Percentiles rank a stretch among this genome's conserved stretches.
Evolutionary conservation across 2,797 vertebrate genomes (phyloP).

Genomic region (Caiman crocodilus): DNA sequence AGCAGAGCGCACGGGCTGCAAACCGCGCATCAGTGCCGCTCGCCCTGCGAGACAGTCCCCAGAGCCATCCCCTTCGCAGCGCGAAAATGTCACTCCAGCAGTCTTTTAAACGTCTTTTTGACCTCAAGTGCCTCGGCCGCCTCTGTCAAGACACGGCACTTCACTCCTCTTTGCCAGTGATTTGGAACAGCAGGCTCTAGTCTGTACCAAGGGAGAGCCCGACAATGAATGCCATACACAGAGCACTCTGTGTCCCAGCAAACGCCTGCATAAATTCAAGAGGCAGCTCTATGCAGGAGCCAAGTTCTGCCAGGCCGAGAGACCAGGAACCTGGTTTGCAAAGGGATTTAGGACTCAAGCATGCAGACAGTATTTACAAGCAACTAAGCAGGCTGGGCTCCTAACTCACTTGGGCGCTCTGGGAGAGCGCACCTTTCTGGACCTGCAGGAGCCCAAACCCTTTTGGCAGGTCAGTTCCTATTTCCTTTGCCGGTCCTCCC

Average conservation of each 20-base stretch:
- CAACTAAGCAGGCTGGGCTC: neutral
- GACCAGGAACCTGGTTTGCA: neutral
- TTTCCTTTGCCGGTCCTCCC: rapidly evolving
- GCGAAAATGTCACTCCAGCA: neutral
- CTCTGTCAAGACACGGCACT: neutral
- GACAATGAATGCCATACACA: no score
- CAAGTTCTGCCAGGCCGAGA: neutral
- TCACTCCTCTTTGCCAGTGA: no score
- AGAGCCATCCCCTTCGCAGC: neutral
- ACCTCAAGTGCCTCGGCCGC: neutral
- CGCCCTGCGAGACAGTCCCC: neutral
- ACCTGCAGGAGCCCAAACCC: neutral
- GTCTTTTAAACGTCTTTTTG: neutral
- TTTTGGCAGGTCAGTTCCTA: neutral
- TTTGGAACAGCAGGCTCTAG: neutral
- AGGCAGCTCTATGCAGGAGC: rapidly evolving
- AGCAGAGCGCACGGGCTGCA: neutral
- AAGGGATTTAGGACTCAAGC: neutral
- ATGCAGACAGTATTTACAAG: neutral
- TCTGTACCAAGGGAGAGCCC: neutral
- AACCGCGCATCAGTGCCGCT: neutral
- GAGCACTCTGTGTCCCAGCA: neutral
- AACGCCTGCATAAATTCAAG: neutral
- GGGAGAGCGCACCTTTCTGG: neutral
- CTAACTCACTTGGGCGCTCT: neutral